These are phyloP conservation scores for Drosophila arizonae DNA, from an alignment of 1,140 invertebrate genomes.

Conservation along the genomic window DNA sequence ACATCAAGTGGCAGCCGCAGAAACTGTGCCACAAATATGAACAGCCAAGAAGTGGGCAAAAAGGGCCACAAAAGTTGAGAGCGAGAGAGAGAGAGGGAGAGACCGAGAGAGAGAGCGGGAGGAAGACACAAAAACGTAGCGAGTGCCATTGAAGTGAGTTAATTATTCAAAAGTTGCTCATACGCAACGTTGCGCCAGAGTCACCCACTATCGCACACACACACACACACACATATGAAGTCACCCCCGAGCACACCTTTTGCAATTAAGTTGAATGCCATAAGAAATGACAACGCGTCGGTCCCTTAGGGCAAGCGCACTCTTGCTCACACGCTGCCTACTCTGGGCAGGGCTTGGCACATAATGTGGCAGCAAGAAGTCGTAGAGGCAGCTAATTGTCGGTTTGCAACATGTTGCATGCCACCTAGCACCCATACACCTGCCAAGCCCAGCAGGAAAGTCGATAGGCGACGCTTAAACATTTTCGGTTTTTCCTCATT, in stretches of 20 bases:
- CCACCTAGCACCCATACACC: background rate
- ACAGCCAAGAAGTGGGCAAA: background rate
- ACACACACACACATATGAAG: background rate
- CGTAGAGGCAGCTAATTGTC: conserved; percentile 26
- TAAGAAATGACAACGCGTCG: conserved; percentile 25
- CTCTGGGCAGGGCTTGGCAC: conserved; percentile 19
- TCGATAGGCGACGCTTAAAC: background rate
- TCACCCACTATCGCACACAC: conserved; percentile 1
- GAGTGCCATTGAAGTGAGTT: conserved; percentile 50
- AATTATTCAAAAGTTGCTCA: conserved; percentile 61
- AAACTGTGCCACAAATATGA: conserved; percentile 3
- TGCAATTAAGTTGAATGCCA: conserved; percentile 35
- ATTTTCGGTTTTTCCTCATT: too few species aligned
- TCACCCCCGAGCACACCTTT: conserved; percentile 13
- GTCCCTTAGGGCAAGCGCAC: background rate
- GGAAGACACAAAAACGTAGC: conserved; percentile 4
- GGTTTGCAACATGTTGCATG: conserved; percentile 40
- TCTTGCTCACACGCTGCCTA: background rate
- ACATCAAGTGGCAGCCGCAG: conserved; percentile 39
- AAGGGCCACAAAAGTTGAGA: background rate
- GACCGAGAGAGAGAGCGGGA: background rate
- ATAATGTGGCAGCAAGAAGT: conserved; percentile 16
- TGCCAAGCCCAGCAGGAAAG: background rate
- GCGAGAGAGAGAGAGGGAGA: background rate
- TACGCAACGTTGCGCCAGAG: conserved; percentile 40